Percentiles rank a stretch among this genome's conserved stretches.
These are phyloP conservation scores for Rousettus madagascariensis DNA, from an alignment of 2,797 vertebrate species.

Conservation along the genomic window DNA sequence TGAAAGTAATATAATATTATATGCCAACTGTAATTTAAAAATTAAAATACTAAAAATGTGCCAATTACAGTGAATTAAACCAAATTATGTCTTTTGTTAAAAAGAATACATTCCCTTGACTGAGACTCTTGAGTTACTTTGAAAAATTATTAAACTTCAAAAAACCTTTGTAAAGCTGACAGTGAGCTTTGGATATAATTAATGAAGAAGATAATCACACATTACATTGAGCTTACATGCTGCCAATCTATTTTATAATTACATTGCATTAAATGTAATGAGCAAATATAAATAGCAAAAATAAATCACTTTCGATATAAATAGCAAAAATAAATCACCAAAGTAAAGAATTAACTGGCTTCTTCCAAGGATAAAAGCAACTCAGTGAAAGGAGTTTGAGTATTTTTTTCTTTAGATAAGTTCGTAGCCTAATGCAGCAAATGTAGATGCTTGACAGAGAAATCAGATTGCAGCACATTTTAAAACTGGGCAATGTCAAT, in stretches of 20 bases:
- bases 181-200: background rate
- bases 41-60: too few relatives aligned
- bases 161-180: background rate
- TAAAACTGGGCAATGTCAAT: background rate
- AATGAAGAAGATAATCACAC: constrained; percentile 13
- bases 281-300: background rate
- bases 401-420: background rate
- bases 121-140: background rate
- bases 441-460: background rate
- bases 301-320: background rate
- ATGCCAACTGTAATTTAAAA: too few relatives aligned
- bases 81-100: background rate
- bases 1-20: too few relatives aligned
- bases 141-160: constrained; percentile 24
- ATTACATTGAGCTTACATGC: background rate
- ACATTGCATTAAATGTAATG: background rate
- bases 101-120: background rate
- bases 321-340: background rate
- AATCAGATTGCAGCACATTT: background rate
- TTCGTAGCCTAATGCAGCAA: background rate
- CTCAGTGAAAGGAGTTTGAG: background rate
- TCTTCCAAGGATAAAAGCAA: constrained; percentile 2
- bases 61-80: background rate
- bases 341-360: background rate
- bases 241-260: background rate